A percentile compares a stretch with the other conserved stretches of the same genome.
These are phyloP conservation scores for Bombycilla garrulus DNA, from an alignment of 2,113 vertebrate genomes.

Conservation along the genomic window DNA sequence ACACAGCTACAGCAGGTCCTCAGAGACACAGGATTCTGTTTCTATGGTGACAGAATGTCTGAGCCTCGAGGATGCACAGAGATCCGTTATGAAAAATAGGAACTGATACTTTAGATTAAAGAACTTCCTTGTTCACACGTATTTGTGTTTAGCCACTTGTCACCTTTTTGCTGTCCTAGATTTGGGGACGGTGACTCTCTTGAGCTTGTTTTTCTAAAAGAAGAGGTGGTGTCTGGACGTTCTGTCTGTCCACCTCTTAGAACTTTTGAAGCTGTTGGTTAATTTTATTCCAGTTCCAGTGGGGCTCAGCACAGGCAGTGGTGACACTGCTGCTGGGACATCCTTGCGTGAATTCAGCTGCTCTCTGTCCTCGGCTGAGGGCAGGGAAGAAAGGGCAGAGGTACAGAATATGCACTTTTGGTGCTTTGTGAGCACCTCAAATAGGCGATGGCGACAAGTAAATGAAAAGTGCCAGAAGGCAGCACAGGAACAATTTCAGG, in stretches of 20 bases:
- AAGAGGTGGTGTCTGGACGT: neutral
- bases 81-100: neutral
- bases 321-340: neutral
- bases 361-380: neutral
- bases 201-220: neutral
- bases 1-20: neutral
- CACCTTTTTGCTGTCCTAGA: neutral
- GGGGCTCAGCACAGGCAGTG: neutral
- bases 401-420: neutral
- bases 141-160: neutral
- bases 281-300: neutral
- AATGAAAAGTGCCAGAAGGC: neutral
- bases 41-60: constrained; percentile 45
- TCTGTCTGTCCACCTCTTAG: neutral
- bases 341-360: neutral
- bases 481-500: neutral
- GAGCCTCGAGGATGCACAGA: neutral
- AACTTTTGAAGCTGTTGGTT: neutral
- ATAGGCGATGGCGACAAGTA: neutral
- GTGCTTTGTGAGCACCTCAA: neutral
- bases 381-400: neutral
- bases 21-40: constrained; percentile 17
- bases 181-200: neutral
- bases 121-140: neutral
- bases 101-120: neutral